These are phyloP conservation scores for Pterostichus niger DNA, from an alignment of 2,888 invertebrate species.

Conservation along the genomic window DNA sequence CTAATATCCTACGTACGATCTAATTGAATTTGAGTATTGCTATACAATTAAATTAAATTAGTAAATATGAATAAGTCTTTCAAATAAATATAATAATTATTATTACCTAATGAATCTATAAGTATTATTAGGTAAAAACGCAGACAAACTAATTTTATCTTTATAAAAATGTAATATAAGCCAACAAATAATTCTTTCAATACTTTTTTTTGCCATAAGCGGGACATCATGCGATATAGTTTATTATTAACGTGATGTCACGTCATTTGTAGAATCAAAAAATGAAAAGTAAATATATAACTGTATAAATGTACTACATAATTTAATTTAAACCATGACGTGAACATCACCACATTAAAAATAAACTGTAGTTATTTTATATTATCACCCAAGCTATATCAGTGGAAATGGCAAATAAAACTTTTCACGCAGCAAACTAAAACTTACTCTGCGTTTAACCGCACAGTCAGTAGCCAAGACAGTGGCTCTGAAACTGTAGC, in stretches of 20 bases:
- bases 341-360: too few relatives aligned
- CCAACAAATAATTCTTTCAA: not conserved
- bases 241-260: too few relatives aligned
- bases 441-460: slow-evolving; percentile 71
- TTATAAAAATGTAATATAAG: not conserved
- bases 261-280: too few relatives aligned
- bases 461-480: slow-evolving; percentile 74
- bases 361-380: too few relatives aligned
- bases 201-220: not conserved
- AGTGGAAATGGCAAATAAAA: slow-evolving; percentile 25
- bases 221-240: not conserved
- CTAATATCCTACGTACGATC: too few relatives aligned
- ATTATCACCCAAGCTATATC: slow-evolving; percentile 27
- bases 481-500: slow-evolving; percentile 74
- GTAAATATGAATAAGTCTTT: not conserved
- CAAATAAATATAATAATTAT: too few relatives aligned
- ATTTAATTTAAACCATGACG: too few relatives aligned
- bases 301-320: too few relatives aligned
- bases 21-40: too few relatives aligned
- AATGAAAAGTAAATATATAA: too few relatives aligned
- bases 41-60: not conserved
- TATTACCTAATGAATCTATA: too few relatives aligned
- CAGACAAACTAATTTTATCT: not conserved
- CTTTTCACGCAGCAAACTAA: slow-evolving; percentile 29
- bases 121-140: too few relatives aligned